Evolutionary conservation across 2,888 invertebrate genomes (phyloP).

Genomic region (Eupithecia insigniata): DNA sequence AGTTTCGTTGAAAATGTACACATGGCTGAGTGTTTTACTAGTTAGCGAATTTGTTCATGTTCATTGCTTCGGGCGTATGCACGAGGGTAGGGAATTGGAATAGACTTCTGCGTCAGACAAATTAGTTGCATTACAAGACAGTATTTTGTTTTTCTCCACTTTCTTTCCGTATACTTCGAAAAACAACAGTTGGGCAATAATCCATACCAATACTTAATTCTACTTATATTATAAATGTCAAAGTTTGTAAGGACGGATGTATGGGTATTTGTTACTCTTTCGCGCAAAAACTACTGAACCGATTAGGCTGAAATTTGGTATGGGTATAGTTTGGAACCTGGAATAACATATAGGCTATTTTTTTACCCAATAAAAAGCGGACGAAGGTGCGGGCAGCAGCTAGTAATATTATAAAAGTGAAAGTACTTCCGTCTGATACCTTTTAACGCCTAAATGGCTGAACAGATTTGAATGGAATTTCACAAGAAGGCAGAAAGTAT

Average conservation of each 20-base stretch:
- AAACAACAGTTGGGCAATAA: neutral
- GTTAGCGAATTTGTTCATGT: neutral
- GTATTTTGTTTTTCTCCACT: neutral
- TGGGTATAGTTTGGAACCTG: no score
- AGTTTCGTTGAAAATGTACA: neutral
- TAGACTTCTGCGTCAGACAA: neutral
- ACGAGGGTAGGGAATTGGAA: neutral
- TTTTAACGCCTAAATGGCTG: neutral
- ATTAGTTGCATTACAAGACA: neutral
- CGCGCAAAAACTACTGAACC: no score
- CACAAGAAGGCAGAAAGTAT: neutral
- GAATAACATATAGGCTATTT: no score
- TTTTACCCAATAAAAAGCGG: no score
- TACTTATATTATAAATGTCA: no score
- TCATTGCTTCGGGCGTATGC: neutral
- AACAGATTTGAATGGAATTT: neutral
- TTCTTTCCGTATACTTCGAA: neutral
- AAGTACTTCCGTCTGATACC: neutral
- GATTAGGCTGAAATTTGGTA: no score
- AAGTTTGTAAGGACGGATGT: no score
- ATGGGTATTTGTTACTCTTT: no score
- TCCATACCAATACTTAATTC: no score
- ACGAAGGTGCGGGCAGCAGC: no score
- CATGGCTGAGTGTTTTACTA: neutral
- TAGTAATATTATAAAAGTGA: neutral